These are phyloP conservation scores for Enteromius trimaculatus DNA, from an alignment of 2,797 vertebrate genomes.

Conservation along the genomic window DNA sequence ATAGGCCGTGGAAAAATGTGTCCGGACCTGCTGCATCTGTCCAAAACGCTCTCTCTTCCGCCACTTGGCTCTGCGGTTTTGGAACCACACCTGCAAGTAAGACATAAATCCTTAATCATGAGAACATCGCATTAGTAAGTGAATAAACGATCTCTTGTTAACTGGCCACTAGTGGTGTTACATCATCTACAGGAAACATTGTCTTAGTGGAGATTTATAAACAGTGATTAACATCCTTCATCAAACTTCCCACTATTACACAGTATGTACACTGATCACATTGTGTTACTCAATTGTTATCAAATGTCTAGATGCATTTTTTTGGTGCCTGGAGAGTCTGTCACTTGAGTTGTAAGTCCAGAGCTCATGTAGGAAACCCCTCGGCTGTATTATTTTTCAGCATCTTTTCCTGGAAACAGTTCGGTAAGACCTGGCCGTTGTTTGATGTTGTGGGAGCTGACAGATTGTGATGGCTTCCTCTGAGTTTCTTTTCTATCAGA, in stretches of 20 bases:
- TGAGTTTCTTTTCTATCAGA: conserved; percentile 57
- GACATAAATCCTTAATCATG: conserved; percentile 16
- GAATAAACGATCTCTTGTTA: conserved; percentile 20
- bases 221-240: conserved; percentile 3
- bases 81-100: conserved; percentile 93
- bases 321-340: conserved; percentile 27
- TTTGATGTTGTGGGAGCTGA: conserved; percentile 65
- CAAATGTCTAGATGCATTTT: conserved; percentile 7
- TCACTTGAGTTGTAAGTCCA: conserved; percentile 19
- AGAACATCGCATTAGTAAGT: background rate
- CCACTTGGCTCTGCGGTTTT: conserved; percentile 98
- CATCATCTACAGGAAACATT: conserved; percentile 32
- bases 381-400: conserved; percentile 55
- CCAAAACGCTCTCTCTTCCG: conserved; percentile 98
- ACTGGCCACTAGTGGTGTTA: background rate
- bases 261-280: background rate
- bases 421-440: conserved; percentile 53
- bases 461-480: conserved; percentile 62
- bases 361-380: conserved; percentile 26
- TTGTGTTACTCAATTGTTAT: conserved; percentile 35
- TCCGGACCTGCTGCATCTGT: conserved; percentile 99
- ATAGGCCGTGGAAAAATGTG: conserved; percentile 95
- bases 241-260: conserved; percentile 11
- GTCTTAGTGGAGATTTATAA: conserved; percentile 21
- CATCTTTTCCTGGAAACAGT: conserved; percentile 56